Conservation (phyloP, 1,140 invertebrate species). For the Leucophenga varia region DNA sequence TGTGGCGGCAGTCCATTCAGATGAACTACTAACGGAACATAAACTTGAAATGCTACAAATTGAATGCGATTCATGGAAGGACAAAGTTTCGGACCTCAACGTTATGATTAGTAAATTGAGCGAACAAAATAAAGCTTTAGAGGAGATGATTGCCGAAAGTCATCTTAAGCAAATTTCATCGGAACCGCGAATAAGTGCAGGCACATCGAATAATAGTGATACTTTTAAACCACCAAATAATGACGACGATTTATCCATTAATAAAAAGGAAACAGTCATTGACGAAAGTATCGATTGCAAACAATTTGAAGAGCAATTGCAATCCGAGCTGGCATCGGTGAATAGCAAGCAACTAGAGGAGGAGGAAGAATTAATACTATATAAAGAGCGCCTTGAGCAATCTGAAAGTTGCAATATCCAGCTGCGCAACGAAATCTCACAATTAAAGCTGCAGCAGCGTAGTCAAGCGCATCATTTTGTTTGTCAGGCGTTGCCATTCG, state of each 20-base stretch:
- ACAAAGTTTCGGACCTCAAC: constrained; percentile 24
- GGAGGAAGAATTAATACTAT: constrained; percentile 49
- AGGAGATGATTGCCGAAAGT: constrained; percentile 8
- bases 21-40: constrained; percentile 24
- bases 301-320: constrained; percentile 17
- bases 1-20: neutral
- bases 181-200: too few relatives aligned
- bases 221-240: too few relatives aligned
- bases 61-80: constrained; percentile 38
- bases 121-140: constrained; percentile 22
- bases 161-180: too few relatives aligned
- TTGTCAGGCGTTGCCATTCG: constrained; percentile 26
- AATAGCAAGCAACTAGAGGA: constrained; percentile 30
- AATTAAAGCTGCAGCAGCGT: constrained; percentile 22
- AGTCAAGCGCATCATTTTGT: constrained; percentile 4
- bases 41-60: constrained; percentile 44
- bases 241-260: too few relatives aligned
- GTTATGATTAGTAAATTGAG: constrained; percentile 20
- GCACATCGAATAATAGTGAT: too few relatives aligned
- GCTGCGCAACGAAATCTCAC: constrained; percentile 37
- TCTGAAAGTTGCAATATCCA: constrained; percentile 38
- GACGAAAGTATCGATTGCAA: constrained; percentile 4
- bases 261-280: too few relatives aligned
- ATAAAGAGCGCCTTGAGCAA: constrained; percentile 46
- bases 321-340: constrained; percentile 30